Evolutionary conservation across 2,113 vertebrate species (phyloP), one percentile per base, ranked within the genome.

Genomic region (Amphilophus citrinellus): DNA sequence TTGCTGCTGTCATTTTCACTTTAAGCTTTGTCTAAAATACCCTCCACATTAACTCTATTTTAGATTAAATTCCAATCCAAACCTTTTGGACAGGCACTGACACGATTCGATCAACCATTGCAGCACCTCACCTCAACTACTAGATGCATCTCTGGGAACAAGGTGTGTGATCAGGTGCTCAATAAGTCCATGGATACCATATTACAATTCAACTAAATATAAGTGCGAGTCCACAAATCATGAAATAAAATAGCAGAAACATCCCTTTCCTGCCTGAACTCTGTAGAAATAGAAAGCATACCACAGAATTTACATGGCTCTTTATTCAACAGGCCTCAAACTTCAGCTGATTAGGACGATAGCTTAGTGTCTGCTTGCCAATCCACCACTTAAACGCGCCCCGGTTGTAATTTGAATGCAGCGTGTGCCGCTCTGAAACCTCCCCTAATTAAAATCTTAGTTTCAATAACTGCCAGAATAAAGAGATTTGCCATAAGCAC

Each of bases 381-480:
- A 65, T 79, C 86, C 66, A 65, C 44, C 77, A 68, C 61, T 89
- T 78, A 58, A 76, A 84, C 86, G 22, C 62, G 85, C 85, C 62
- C 84, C 82, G 44, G 84, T 83, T 89, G 86, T 88, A 82, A 89
- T 77, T 78, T 80, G 88, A 89, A 93, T 90, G 85, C 80, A 35
- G 77, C 27, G 15, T 58, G 76, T 2, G 30, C 66, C 9, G 17
- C 75, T 85, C 65, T 84, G 91, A 91, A 92, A 87, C 84, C 79
- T 91, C 66, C 47, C 50, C 87, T 79, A 91, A 92, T 91, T 92
- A 93, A 93, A 90, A 93, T 90, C 82, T 91, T 91, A 77, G 82
- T 84, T 91, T 66, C 91, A 91, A 88, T 88, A 92, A 92, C 89
- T 80, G 79, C 82, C 80, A 82, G 86, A 75, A 83, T 84, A 87